Conservation (phyloP, 1,140 invertebrate species). For the Zaprionus lachaisei region DNA sequence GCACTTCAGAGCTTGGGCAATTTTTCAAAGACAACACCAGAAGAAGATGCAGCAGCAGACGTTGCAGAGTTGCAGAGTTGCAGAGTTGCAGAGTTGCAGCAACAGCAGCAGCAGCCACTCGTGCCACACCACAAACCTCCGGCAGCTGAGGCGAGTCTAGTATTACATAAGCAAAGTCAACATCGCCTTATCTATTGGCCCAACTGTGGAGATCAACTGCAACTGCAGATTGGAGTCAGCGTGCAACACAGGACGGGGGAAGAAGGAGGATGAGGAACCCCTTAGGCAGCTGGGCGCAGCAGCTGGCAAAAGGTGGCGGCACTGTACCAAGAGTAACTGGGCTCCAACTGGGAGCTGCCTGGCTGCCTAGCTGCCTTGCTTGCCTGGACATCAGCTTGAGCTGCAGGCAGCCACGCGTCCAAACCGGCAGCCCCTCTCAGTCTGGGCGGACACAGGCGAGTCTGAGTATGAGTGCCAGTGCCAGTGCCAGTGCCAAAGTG, state of each 20-base stretch:
- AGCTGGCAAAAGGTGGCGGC: conserved; percentile 77
- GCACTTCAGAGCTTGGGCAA: conserved; percentile 60
- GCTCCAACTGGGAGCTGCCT: conserved; percentile 18
- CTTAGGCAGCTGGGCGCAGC: conserved; percentile 38
- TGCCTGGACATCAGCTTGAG: conserved; percentile 22
- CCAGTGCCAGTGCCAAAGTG: conserved; percentile 11
- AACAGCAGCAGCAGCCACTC: conserved; percentile 18
- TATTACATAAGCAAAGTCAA: conserved; percentile 76
- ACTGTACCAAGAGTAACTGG: conserved; percentile 65
- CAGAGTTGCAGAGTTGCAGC: background rate
- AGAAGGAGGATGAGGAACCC: background rate
- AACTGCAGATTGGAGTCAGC: conserved; percentile 21
- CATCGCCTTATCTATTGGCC: conserved; percentile 74
- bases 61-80: conserved; percentile 1
- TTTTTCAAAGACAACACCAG: conserved; percentile 67
- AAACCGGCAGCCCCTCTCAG: conserved; percentile 4
- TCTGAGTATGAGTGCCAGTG: conserved; percentile 26
- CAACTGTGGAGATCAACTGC: conserved; percentile 60
- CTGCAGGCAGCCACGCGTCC: conserved; percentile 50
- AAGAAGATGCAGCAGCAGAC: conserved; percentile 41
- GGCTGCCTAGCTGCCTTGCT: background rate
- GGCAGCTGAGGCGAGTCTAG: conserved; percentile 60
- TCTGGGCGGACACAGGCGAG: conserved; percentile 10
- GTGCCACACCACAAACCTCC: conserved; percentile 27
- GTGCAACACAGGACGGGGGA: background rate